Percentiles rank a stretch among this genome's conserved stretches.
phyloP scores from a whole-genome alignment of 2,113 vertebrate genomes.

The Cyphomyrus discorhynchus region DNA sequence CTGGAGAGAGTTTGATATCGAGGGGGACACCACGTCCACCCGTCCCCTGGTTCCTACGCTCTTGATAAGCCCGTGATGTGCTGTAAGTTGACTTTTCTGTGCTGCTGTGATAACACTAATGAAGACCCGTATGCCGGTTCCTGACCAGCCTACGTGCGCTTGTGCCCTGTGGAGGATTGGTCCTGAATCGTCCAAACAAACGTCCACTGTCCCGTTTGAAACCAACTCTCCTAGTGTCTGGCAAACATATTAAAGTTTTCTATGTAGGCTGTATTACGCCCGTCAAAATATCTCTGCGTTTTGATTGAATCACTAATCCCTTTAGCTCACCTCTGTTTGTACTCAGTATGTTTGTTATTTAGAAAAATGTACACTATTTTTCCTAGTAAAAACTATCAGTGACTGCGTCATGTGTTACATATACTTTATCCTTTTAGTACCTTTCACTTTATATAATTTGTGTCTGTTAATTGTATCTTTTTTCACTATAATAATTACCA shows the following conservation, averaged over 20 bases:
- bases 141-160: neutral
- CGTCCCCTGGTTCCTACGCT: neutral
- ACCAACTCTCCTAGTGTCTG: neutral
- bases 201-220: neutral
- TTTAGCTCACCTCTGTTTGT: neutral
- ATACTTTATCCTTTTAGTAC: neutral
- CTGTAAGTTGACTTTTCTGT: too few species aligned
- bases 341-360: neutral
- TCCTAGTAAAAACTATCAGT: neutral
- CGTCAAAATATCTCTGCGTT: neutral
- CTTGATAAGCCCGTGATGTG: neutral
- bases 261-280: neutral
- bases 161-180: neutral
- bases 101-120: neutral
- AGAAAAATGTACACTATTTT: neutral
- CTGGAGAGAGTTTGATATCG: neutral
- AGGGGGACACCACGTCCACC: neutral
- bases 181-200: too few species aligned
- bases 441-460: neutral
- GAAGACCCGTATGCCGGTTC: neutral
- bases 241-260: neutral
- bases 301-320: neutral
- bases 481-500: neutral
- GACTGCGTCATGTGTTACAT: neutral
- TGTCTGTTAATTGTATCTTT: neutral